A percentile compares a stretch with the other conserved stretches of the same genome.
Evolutionary conservation across 2,888 invertebrate species (phyloP).

Genomic region (Athripsodes cinereus): DNA sequence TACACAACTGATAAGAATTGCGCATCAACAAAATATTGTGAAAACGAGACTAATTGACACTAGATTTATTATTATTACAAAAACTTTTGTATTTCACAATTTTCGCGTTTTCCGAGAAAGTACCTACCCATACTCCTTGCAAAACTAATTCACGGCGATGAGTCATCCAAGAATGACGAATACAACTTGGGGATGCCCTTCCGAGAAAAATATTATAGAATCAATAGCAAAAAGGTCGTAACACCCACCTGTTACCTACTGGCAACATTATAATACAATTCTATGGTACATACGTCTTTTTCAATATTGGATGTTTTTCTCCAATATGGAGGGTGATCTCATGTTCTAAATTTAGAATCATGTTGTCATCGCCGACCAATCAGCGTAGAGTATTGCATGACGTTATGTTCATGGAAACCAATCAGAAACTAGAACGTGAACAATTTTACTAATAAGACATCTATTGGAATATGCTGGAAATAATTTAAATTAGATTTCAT

Average conservation of each 20-base stretch:
- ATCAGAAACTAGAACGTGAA: not conserved
- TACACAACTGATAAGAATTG: not conserved
- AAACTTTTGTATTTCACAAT: slow-evolving; percentile 12
- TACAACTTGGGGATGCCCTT: slow-evolving; percentile 24
- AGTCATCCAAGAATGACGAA: slow-evolving; percentile 23
- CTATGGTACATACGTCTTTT: not conserved
- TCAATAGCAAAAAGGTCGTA: slow-evolving; percentile 13
- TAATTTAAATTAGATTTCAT: slow-evolving; percentile 4
- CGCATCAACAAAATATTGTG: no score
- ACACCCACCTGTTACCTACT: not conserved
- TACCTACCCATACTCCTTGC: slow-evolving; percentile 2
- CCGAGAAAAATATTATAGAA: slow-evolving; percentile 18
- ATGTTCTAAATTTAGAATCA: slow-evolving; percentile 35
- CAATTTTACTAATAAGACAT: not conserved
- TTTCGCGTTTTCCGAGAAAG: slow-evolving; percentile 12
- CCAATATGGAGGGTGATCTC: slow-evolving; percentile 43
- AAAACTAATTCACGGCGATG: slow-evolving; percentile 15
- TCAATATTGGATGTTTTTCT: slow-evolving; percentile 15
- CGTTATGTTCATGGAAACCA: slow-evolving; percentile 10
- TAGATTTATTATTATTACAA: not conserved
- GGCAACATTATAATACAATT: not conserved
- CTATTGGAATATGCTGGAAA: slow-evolving; percentile 9
- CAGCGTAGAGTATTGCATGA: slow-evolving; percentile 19
- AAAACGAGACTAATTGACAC: not conserved
- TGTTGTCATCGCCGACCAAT: slow-evolving; percentile 47